These are phyloP conservation scores for Dendrolimus punctatus DNA, from an alignment of 1,140 invertebrate species.

Conservation along the genomic window DNA sequence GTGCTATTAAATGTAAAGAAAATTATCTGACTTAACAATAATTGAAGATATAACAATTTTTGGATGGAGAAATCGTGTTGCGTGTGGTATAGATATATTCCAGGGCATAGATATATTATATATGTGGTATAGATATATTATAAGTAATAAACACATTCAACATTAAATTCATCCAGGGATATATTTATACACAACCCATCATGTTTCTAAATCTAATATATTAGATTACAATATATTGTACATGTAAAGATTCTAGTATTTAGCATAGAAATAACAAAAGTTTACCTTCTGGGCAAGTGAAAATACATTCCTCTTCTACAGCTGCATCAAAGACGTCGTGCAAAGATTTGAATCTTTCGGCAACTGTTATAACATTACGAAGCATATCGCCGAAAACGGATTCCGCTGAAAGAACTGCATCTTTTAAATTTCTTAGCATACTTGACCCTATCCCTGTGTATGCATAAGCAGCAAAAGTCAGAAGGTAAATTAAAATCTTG, in stretches of 20 bases:
- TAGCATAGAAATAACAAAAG: conserved; percentile 5
- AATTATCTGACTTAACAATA: too few species aligned
- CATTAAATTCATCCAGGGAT: too few species aligned
- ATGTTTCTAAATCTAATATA: too few species aligned
- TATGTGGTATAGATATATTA: too few species aligned
- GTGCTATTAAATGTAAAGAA: too few species aligned
- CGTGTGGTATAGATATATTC: too few species aligned
- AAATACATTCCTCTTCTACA: conserved; percentile 87
- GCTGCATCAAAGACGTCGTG: conserved; percentile 88
- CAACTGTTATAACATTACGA: conserved; percentile 82
- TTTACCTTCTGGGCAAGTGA: conserved; percentile 80
- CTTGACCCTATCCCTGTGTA: conserved; percentile 86
- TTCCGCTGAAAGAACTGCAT: conserved; percentile 85
- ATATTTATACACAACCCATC: too few species aligned
- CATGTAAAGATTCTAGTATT: neutral
- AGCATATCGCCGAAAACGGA: conserved; percentile 83
- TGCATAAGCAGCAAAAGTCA: conserved; percentile 84
- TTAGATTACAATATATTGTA: too few species aligned
- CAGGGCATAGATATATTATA: too few species aligned
- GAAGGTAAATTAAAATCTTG: conserved; percentile 80
- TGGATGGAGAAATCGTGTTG: too few species aligned
- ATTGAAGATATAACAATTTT: too few species aligned
- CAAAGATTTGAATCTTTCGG: conserved; percentile 81
- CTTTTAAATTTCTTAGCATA: conserved; percentile 79
- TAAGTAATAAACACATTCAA: too few species aligned